Evolutionary conservation across 2,888 invertebrate genomes (phyloP), one percentile per base, ranked within the genome.

Genomic region (Falcaria lacertinaria): DNA sequence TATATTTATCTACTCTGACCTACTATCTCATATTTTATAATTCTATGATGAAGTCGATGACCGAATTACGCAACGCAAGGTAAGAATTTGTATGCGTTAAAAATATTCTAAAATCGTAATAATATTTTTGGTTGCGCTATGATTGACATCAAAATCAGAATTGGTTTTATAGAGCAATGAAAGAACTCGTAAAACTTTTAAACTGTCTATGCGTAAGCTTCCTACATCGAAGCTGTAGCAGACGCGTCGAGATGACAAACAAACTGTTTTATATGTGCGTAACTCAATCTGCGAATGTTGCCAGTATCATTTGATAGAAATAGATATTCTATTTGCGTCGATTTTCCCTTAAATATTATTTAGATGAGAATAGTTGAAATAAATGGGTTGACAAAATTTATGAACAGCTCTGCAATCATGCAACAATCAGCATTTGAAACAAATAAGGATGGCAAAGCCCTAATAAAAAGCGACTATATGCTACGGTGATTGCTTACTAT

Each of bases 121-220:
- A 48, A 52, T 54, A 4, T 19, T 58, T 62, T 56, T 52, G 36
- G 14, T 52, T 41, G 52, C 50, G 42, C 56, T 58, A 57, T 45
- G 46, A 61, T 53, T 65, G 67, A 67, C 61, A 71, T 65, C 57
- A 65, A 68, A 61, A 57, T 56, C 56, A 52, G 57, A 62, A 64
- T 69, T 68, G 50, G 64, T 61, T 71, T 72, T 69, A 72, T 56
- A 50, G 57, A 41, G 50, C 57, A 34, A 66, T 68, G 63, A 70
- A 72, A 71, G 63, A 56, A 47, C 51, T 62, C 64, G 63, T 71
- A 61, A 71, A 61, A 15, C 33, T n/a, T 15, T 28, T 41, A 54
- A 59, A 57, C 53, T 48, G 48, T 58, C 46, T 47, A 51, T 54
- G 51, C 52, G 54, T 57, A 57, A 60, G 59, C 50, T 55, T 57